Evolutionary conservation across 2,888 invertebrate species (phyloP).

Genomic region (Smittia aterrima): DNA sequence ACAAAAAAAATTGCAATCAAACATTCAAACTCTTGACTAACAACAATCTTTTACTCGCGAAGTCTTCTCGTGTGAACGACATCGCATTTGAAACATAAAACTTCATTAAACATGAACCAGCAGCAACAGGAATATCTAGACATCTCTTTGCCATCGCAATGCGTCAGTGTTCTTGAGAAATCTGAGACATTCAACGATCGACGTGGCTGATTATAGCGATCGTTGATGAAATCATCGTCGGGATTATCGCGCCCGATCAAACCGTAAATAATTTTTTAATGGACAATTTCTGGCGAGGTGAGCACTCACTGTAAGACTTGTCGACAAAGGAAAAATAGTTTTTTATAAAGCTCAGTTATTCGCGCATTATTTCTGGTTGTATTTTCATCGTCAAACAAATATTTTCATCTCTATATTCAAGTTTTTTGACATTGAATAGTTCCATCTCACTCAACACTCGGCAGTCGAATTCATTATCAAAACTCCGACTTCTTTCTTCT

Average conservation of each 20-base stretch:
- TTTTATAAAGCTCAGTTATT: constrained; percentile 6
- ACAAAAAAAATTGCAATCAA: constrained; percentile 14
- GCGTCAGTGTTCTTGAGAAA: constrained; percentile 24
- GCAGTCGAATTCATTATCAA: constrained; percentile 34
- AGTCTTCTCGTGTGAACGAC: constrained; percentile 10
- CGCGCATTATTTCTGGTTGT: neutral
- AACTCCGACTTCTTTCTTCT: neutral
- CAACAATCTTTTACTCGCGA: neutral
- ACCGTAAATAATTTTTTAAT: neutral
- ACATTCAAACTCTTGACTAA: neutral
- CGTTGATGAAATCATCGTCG: neutral
- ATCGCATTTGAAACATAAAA: constrained; percentile 23
- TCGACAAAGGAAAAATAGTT: neutral
- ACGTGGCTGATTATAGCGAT: neutral
- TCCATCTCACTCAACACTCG: neutral
- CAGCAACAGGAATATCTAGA: neutral
- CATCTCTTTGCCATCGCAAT: neutral
- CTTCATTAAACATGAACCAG: neutral
- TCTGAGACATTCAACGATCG: neutral
- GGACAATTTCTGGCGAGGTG: neutral
- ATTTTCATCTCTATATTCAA: neutral
- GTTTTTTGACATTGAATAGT: constrained; percentile 32
- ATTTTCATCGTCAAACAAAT: neutral
- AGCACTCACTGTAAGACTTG: neutral
- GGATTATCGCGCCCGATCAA: neutral